phyloP scores from a whole-genome alignment of 2,113 vertebrate species.

The Antigone vipio region DNA sequence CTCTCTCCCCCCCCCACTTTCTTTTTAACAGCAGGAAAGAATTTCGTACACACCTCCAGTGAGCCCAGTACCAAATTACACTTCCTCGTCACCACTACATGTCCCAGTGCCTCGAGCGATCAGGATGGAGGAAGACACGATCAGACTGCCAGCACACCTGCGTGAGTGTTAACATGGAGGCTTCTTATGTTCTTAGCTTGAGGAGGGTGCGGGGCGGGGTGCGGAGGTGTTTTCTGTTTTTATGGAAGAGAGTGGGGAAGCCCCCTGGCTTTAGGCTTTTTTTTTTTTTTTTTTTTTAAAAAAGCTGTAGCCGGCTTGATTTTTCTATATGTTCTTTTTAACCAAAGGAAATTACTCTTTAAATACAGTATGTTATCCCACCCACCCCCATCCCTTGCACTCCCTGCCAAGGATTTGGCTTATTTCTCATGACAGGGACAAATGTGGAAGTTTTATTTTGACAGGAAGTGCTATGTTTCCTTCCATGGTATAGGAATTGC shows the following conservation, averaged over 20 bases:
- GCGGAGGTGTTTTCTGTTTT: not conserved
- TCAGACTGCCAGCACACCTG: constrained; percentile 91
- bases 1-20: constrained; percentile 29
- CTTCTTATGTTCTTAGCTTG: not conserved
- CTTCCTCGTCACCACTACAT: constrained; percentile 89
- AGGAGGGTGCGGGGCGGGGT: not conserved
- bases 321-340: not conserved
- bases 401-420: not conserved
- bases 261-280: not conserved
- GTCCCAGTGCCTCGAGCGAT: constrained; percentile 85
- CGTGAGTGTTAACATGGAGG: constrained; percentile 80
- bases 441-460: not conserved
- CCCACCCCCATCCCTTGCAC: not conserved
- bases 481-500: not conserved
- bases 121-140: constrained; percentile 94
- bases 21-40: constrained; percentile 93
- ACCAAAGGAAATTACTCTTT: not conserved
- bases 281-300: not conserved
- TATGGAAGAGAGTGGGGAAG: not conserved
- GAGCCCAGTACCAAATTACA: constrained; percentile 89
- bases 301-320: not conserved
- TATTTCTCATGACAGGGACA: not conserved
- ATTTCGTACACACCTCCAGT: constrained; percentile 92
- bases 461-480: not conserved
- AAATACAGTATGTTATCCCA: not conserved